These are phyloP conservation scores for Dichetophora obliterata DNA, from an alignment of 2,888 invertebrate genomes.

Conservation along the genomic window DNA sequence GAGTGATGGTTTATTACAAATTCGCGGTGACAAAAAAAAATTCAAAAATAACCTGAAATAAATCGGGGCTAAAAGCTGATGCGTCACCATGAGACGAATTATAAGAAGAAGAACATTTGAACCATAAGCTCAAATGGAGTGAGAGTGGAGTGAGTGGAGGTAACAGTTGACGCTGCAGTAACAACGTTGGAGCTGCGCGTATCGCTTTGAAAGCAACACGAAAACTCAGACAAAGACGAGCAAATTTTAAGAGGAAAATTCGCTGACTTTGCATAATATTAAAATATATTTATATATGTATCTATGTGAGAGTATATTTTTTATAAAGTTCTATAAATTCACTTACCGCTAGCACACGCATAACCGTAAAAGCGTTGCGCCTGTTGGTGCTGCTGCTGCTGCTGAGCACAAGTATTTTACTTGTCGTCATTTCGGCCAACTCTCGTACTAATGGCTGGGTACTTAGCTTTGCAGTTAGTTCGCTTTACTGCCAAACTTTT, in stretches of 20 bases:
- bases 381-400: constrained; percentile 50
- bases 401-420: constrained; percentile 30
- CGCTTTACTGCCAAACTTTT: constrained; percentile 1
- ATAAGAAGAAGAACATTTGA: too few relatives aligned
- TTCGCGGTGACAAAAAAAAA: background rate
- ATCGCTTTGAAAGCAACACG: background rate
- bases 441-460: constrained; percentile 16
- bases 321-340: constrained; percentile 35
- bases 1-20: background rate
- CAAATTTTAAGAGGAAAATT: too few relatives aligned
- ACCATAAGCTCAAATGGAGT: too few relatives aligned
- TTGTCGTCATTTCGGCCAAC: constrained; percentile 22
- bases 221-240: background rate
- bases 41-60: background rate
- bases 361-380: constrained; percentile 61
- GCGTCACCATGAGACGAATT: too few relatives aligned
- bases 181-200: background rate
- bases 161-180: constrained; percentile 10
- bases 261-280: background rate
- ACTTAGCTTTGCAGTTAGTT: constrained; percentile 1
- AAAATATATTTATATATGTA: too few relatives aligned
- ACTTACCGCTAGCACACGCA: constrained; percentile 63
- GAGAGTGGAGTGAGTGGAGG: background rate
- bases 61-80: background rate
- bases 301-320: too few relatives aligned